Evolutionary conservation across 2,888 invertebrate genomes (phyloP).

Genomic region (Xestia c-nigrum): DNA sequence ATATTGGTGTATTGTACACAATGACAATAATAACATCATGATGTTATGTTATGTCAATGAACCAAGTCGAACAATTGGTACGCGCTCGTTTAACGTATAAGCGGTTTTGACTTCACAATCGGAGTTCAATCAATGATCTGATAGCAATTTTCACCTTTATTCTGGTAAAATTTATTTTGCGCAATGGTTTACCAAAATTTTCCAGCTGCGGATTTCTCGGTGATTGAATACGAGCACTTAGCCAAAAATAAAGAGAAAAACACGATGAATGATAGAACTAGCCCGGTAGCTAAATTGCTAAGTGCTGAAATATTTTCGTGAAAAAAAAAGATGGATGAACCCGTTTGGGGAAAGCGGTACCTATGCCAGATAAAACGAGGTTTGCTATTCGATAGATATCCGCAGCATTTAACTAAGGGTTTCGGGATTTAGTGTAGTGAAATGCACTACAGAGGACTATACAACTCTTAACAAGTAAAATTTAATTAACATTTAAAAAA

Average conservation of each 20-base stretch:
- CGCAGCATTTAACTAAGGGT: not conserved
- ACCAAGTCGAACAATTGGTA: too few relatives aligned
- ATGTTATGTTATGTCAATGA: too few relatives aligned
- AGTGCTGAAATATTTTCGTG: slow-evolving; percentile 23
- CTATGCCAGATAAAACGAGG: slow-evolving; percentile 4
- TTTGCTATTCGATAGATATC: not conserved
- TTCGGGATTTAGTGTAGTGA: not conserved
- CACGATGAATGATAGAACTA: not conserved
- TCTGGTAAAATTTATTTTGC: not conserved
- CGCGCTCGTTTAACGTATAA: too few relatives aligned
- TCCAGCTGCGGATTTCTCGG: not conserved
- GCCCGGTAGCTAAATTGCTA: not conserved
- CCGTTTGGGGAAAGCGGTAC: not conserved
- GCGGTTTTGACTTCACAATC: too few relatives aligned
- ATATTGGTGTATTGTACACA: too few relatives aligned
- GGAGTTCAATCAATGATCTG: not conserved
- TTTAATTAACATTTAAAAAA: too few relatives aligned
- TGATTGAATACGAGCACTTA: slow-evolving; percentile 31
- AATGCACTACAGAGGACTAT: not conserved
- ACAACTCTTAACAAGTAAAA: too few relatives aligned
- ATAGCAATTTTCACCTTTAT: not conserved
- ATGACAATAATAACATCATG: too few relatives aligned
- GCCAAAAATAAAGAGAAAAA: slow-evolving; percentile 17
- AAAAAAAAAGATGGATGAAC: slow-evolving; percentile 27
- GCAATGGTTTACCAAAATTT: not conserved